Evolutionary conservation across 2,888 invertebrate genomes (phyloP), one percentile per base, ranked within the genome.

Genomic region (Limnephilus rhombicus): DNA sequence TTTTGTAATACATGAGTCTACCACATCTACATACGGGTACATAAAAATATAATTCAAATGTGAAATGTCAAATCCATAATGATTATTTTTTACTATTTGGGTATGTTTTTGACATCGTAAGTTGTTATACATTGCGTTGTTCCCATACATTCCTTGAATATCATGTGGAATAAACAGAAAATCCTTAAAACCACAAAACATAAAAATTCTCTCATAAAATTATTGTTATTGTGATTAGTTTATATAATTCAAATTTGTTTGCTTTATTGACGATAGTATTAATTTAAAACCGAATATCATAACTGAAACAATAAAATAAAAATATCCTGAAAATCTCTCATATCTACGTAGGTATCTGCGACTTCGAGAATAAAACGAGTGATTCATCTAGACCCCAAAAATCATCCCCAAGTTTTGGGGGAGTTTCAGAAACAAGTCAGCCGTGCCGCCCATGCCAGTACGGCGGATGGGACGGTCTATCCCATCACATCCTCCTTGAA

Each of bases 361-460:
- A 53, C 53, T 18, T 13, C 15, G 18, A 18, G 68, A 45, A 49
- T 49, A 86, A 49, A 86, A 86, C 24, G 86, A 86, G 49, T 86
- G 86, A 86, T 49, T 86, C 86, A 86, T 86, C 86, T 86, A 49
- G 49, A 45, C 86, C 45, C 86, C n/a, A 45, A 86, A 86, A 45
- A 45, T 86, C 86, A 86, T 49, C 49, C 86, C 86, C 45, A 49
- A 86, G n/a, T 29, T 29, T 45, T 45, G 11, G 29, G 86, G 29
- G 86, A 86, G 45, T 29, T 68, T 41, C 29, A 49, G 86, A 18
- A 37, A 29, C 41, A 45, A 86, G 45, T 86, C 86, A 86, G 86
- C 45, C 86, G 86, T 41, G 68, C 86, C 86, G 86, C 37, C 13
- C 15, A 15, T 45, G 12, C 13, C 31, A 15, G 82, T 31, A 37